These are phyloP conservation scores for Zaprionus capensis DNA, from an alignment of 1,140 invertebrate genomes.

Conservation along the genomic window DNA sequence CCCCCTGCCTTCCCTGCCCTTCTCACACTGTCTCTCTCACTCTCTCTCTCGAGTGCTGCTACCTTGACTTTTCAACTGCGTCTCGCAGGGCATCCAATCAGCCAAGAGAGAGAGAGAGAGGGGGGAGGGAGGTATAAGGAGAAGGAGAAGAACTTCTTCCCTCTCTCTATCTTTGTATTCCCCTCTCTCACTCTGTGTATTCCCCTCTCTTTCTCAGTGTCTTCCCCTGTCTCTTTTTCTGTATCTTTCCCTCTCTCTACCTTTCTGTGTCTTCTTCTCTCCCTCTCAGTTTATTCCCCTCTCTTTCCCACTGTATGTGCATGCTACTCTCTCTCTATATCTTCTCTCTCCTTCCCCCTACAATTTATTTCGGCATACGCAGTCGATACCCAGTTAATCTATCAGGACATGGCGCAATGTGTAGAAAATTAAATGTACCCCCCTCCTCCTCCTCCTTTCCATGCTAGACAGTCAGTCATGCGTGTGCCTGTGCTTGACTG, in stretches of 20 bases:
- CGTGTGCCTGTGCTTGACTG: constrained; percentile 43
- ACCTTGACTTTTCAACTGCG: constrained; percentile 74
- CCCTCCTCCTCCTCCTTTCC: background rate
- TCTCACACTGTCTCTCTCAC: background rate
- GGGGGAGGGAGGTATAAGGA: background rate
- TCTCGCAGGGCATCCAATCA: constrained; percentile 60
- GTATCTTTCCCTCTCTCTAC: background rate
- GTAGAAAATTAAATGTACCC: constrained; percentile 71
- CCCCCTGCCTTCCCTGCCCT: background rate
- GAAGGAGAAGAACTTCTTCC: too few relatives aligned
- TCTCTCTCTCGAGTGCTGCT: constrained; percentile 12
- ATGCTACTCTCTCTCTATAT: background rate
- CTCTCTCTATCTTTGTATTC: too few relatives aligned
- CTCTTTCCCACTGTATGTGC: background rate
- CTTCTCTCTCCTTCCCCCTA: background rate
- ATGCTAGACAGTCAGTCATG: constrained; percentile 23
- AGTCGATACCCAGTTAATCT: constrained; percentile 68
- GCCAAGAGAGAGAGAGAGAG: constrained; percentile 13
- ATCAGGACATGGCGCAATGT: constrained; percentile 72
- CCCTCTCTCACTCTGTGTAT: too few relatives aligned
- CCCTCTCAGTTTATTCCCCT: too few relatives aligned
- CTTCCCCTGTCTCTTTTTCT: background rate
- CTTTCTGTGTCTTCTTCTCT: too few relatives aligned
- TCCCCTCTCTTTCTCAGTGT: too few relatives aligned
- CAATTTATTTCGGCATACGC: constrained; percentile 35